Percentiles rank a stretch among this genome's conserved stretches.
These are phyloP conservation scores for Eupelmus urozonus DNA, from an alignment of 2,888 invertebrate species.

Conservation along the genomic window DNA sequence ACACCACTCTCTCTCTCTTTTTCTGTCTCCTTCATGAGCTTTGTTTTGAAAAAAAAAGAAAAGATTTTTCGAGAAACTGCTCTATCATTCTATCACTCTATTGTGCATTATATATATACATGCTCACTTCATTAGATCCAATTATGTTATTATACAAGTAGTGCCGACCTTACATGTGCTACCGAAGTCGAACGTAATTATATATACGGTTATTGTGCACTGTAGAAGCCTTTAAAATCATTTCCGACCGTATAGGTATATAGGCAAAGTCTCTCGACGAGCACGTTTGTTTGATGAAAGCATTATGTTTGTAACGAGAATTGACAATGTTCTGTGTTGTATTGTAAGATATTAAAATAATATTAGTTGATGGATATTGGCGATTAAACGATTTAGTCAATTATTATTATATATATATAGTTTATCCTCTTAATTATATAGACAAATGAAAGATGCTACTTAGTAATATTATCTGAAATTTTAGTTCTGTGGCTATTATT, in stretches of 20 bases:
- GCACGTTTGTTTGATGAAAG: conserved; percentile 41
- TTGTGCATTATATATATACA: conserved; percentile 38
- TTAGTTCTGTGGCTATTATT: conserved; percentile 52
- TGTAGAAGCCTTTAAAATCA: conserved; percentile 59
- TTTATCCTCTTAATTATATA: conserved; percentile 57
- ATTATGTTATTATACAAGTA: conserved; percentile 20
- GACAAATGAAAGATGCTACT: conserved; percentile 32
- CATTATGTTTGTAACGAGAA: conserved; percentile 48
- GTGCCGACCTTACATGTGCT: conserved; percentile 30
- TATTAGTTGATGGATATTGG: conserved; percentile 47
- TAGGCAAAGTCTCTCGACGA: conserved; percentile 46
- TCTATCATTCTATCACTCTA: conserved; percentile 54
- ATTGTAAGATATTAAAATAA: conserved; percentile 56
- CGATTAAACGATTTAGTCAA: conserved; percentile 39
- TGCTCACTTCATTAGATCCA: conserved; percentile 46
- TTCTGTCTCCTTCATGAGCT: no score
- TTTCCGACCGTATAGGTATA: no score
- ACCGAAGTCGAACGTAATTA: conserved; percentile 31
- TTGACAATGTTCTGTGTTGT: conserved; percentile 54
- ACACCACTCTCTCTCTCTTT: conserved; percentile 72
- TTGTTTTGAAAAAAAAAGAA: no score
- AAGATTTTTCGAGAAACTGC: conserved; percentile 44
- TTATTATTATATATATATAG: no score
- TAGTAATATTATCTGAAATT: conserved; percentile 48
- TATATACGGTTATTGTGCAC: conserved; percentile 42